Base-by-base conservation (phyloP, 2,113 vertebrate genomes). In the Channa argus region DNA sequence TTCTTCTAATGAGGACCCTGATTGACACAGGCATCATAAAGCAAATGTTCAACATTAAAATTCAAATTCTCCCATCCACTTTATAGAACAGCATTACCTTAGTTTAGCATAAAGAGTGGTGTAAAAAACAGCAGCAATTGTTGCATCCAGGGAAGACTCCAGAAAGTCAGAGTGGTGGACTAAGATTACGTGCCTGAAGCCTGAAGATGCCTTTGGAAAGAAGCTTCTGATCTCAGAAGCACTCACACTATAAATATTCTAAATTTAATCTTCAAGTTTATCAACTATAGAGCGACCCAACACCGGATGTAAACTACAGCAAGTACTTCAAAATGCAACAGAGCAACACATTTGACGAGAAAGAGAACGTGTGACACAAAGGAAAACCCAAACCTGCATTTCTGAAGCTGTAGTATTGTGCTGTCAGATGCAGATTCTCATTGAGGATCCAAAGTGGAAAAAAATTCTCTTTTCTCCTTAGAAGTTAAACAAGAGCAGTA, bases 321-420 rank as follows among this genome's bases (percentile, higher is more conserved):
- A 50, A n/a, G 33, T 13, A 43, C n/a, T 56, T 37, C n/a, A 6
- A 47, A 61, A 60, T 37, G 8, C 4, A 54, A 63, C 36, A 74
- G 46, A 73, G n/a, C 3, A 9, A 14, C 2, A 43, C 13, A 2
- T 8, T 39, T 15, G 12, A 6, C 33, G 5, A 52, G 41, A 15
- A 8, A 62, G 5, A 15, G 34, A 78, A 38, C 55, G 68, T 11
- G 37, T 39, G 2, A 33, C 38, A 70, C 39, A 45, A 47, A 78
- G 50, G 11, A 69, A 63, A 88, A 67, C 8, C 58, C 90, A 74
- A 93, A 95, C 94, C 94, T 94, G 93, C 94, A 95, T 95, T 33
- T 88, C 63, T 7, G 77, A 78, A 68, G 87, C 36, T 64, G 37
- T 83, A 24, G 78, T 54, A 7, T 51, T 77, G 52, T 74, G 65